Percentiles rank a stretch among this genome's conserved stretches.
These are phyloP conservation scores for Melanotaenia duboulayi DNA, from an alignment of 2,113 vertebrate genomes.

Conservation along the genomic window DNA sequence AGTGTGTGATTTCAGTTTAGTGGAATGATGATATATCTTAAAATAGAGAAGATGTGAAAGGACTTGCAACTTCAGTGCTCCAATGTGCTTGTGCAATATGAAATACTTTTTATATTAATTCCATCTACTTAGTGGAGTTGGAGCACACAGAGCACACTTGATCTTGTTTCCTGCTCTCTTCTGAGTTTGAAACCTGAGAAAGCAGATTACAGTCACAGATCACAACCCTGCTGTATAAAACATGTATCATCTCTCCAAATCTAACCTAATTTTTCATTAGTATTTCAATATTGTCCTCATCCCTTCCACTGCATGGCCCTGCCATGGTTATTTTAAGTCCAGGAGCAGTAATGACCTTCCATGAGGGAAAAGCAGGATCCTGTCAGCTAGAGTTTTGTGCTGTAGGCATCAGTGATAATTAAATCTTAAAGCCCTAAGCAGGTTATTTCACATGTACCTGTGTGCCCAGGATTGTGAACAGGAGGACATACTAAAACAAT, in stretches of 20 bases:
- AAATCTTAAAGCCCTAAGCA: conserved; percentile 31
- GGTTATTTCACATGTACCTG: conserved; percentile 37
- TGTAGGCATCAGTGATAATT: conserved; percentile 26
- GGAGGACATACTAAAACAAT: conserved; percentile 19
- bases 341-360: conserved; percentile 48
- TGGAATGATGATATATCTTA: conserved; percentile 21
- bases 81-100: neutral
- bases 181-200: conserved; percentile 30
- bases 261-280: conserved; percentile 65
- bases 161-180: conserved; percentile 30
- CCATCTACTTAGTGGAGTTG: conserved; percentile 17
- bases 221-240: conserved; percentile 50
- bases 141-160: conserved; percentile 20
- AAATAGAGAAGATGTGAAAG: conserved; percentile 13
- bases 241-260: conserved; percentile 47
- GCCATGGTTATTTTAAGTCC: conserved; percentile 36
- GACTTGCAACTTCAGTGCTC: conserved; percentile 4
- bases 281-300: conserved; percentile 68
- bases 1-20: conserved; percentile 25
- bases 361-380: conserved; percentile 21
- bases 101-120: conserved; percentile 29
- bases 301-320: conserved; percentile 47
- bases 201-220: conserved; percentile 45
- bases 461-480: conserved; percentile 8
- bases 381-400: conserved; percentile 44